Conservation (phyloP, 2,888 invertebrate species). For the Polyploca ridens region DNA sequence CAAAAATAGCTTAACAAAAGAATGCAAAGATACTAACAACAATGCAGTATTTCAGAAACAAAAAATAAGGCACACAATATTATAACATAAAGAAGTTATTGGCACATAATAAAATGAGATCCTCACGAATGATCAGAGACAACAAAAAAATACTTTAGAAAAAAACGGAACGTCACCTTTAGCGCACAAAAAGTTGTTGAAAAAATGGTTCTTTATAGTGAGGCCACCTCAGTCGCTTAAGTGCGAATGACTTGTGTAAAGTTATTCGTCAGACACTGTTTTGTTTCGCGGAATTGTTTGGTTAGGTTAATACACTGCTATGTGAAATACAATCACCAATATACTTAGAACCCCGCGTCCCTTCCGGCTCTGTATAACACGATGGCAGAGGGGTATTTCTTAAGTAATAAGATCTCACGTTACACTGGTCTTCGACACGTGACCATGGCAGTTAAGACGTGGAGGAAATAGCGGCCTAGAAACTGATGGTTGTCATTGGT, state of each 20-base stretch:
- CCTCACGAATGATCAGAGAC: constrained; percentile 4
- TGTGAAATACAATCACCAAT: constrained; percentile 44
- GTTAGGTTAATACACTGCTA: constrained; percentile 58
- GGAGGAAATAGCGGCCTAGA: constrained; percentile 66
- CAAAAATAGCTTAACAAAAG: background rate
- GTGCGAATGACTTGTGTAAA: constrained; percentile 70
- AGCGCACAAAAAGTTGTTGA: constrained; percentile 28
- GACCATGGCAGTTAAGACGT: constrained; percentile 51
- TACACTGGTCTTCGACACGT: constrained; percentile 41
- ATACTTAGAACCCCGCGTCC: constrained; percentile 38
- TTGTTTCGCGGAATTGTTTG: constrained; percentile 64
- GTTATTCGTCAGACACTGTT: constrained; percentile 49
- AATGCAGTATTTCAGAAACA: background rate
- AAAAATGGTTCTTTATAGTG: constrained; percentile 34
- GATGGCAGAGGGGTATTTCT: constrained; percentile 17
- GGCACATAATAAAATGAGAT: background rate
- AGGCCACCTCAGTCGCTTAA: constrained; percentile 43
- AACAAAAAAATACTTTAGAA: background rate
- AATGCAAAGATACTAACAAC: background rate
- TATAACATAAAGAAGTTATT: background rate
- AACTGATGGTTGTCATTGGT: constrained; percentile 49
- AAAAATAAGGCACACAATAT: background rate
- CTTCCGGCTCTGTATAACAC: constrained; percentile 16
- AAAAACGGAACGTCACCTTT: constrained; percentile 12
- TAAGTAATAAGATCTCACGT: constrained; percentile 30